Percentiles rank a stretch among this genome's conserved stretches.
Conservation (phyloP, 2,888 invertebrate genomes). For the Pachycephus smyrnensis region DNA sequence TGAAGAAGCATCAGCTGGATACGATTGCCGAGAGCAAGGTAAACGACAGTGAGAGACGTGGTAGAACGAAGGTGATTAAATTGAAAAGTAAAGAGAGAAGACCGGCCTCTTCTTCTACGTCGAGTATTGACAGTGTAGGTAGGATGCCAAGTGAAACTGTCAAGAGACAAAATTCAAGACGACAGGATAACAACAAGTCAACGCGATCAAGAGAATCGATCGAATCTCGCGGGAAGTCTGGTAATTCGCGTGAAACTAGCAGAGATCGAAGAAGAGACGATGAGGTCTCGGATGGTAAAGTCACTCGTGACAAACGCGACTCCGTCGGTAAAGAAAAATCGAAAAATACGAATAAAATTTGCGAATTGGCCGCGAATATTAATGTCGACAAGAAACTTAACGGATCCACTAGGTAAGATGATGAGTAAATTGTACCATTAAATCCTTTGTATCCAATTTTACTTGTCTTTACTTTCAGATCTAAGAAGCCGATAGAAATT, state of each 20-base stretch:
- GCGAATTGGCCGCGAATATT: background rate
- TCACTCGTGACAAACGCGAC: background rate
- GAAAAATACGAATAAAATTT: background rate
- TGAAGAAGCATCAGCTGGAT: conserved; percentile 6
- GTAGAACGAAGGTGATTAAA: conserved; percentile 4
- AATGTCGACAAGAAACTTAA: background rate
- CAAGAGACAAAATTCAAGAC: conserved; percentile 8
- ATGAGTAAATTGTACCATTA: background rate
- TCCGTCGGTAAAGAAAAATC: background rate
- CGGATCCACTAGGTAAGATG: conserved; percentile 1
- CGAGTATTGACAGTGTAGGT: conserved; percentile 16
- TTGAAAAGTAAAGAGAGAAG: conserved; percentile 8
- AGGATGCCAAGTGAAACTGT: conserved; percentile 10
- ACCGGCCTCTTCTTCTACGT: conserved; percentile 10
- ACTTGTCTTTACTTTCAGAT: conserved; percentile 30
- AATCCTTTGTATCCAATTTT: background rate
- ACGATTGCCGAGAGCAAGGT: conserved; percentile 14
- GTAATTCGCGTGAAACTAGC: background rate
- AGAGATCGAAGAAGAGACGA: background rate
- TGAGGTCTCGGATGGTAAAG: background rate
- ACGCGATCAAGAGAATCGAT: conserved; percentile 9
- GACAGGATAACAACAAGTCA: conserved; percentile 10
- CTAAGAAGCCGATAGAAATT: conserved; percentile 53
- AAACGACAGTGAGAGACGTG: background rate
- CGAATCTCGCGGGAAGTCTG: background rate